These are phyloP conservation scores for Apolygus lucorum DNA, from an alignment of 1,140 invertebrate genomes.

Conservation along the genomic window DNA sequence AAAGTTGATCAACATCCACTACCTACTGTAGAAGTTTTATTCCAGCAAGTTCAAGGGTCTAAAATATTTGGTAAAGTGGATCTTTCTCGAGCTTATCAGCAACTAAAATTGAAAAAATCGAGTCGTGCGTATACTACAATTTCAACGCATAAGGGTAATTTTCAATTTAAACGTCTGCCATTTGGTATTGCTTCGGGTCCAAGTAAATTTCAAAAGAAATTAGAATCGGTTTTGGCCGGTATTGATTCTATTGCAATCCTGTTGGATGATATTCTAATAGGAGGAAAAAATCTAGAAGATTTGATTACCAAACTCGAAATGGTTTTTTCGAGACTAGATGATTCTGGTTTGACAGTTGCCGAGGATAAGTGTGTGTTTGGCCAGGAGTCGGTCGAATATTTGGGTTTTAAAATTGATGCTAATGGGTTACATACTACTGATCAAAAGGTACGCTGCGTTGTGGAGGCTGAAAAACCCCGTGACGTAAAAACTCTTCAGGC, in stretches of 20 bases:
- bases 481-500: slow-evolving; percentile 11
- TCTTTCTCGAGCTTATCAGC: slow-evolving; percentile 12
- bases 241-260: slow-evolving; percentile 10
- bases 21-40: background rate
- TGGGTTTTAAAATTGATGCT: slow-evolving; percentile 1
- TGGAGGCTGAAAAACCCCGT: background rate
- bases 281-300: background rate
- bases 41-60: slow-evolving; percentile 1
- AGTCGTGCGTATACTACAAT: background rate
- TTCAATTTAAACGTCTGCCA: background rate
- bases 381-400: slow-evolving; percentile 3
- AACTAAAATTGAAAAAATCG: background rate
- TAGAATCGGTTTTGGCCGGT: background rate
- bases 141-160: slow-evolving; percentile 7
- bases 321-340: slow-evolving; percentile 20
- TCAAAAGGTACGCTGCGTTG: background rate
- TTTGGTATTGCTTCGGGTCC: background rate
- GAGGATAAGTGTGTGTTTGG: background rate
- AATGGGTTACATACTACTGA: background rate
- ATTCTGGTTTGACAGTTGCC: background rate
- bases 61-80: slow-evolving; percentile 17
- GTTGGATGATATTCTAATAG: slow-evolving; percentile 18
- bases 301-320: background rate
- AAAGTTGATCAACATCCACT: background rate
- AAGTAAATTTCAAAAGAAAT: background rate